Base-by-base conservation (phyloP, 2,888 invertebrate genomes). In the Autographa pulchrina region DNA sequence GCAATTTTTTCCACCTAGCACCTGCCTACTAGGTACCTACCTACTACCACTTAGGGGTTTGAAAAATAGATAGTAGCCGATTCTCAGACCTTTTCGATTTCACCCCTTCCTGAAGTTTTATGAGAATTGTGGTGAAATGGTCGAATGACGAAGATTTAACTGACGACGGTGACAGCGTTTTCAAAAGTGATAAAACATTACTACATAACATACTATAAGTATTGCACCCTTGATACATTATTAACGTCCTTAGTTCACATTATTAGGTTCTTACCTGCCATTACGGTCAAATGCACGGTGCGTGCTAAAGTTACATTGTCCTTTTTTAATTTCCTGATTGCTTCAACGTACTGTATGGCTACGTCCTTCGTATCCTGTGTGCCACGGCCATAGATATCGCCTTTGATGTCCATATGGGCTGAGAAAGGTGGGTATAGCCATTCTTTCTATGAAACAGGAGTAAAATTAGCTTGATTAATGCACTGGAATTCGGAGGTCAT, bases 361-460 rank as follows among this genome's bases (percentile, higher is more conserved):
- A 93, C 96, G 85, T 97, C 96, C 90, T 98, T 98, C 96, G 98
- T 98, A 88, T 99, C 99, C 91, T 98, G 98, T 0, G 98, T 93
- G 7, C 99, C 99, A 62, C 98, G 96, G 0, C 97, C 98, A 90
- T 96, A 98, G 81, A 99, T 98, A 80, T 98, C 97, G 0, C 99
- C 99, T 52, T 98, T 94, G 1, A 96, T 96, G 85, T 98, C 98
- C 89, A 99, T 97, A 71, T 97, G 96, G 0, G 98, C 99, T 66
- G 96, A 96, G 91, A 98, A 99, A 1, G 99, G 99, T 38, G 97
- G 97, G 91, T 98, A 96, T 0, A 96, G 97, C 99, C 99, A 99
- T 86, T 97, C 97, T 43, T 97, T 97, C 98, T 98, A 82, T 31
- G 92, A 78, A 0, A 54, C 7, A 48, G n/a, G 48, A 48, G n/a